Conservation (phyloP, 2,113 vertebrate species). For the Elaphurus davidianus region DNA sequence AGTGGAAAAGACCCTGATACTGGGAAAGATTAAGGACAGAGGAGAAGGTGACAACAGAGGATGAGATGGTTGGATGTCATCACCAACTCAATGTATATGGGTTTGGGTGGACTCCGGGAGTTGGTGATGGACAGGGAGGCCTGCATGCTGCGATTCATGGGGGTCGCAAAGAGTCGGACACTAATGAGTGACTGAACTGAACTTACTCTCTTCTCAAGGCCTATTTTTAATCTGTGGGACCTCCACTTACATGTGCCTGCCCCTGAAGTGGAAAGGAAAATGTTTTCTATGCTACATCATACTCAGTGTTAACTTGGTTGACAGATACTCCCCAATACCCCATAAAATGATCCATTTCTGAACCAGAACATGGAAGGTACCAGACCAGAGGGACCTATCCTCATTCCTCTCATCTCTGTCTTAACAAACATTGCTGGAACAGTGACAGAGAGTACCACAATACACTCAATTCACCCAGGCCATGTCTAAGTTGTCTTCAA, state of each 20-base stretch:
- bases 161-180: too few relatives aligned
- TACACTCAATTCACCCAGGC: neutral
- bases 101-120: too few relatives aligned
- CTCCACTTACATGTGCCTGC: neutral
- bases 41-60: too few relatives aligned
- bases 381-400: too few relatives aligned
- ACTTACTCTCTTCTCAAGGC: neutral
- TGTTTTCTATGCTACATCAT: neutral
- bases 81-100: too few relatives aligned
- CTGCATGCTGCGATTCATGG: too few relatives aligned
- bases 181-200: too few relatives aligned
- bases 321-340: neutral
- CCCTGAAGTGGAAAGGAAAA: neutral
- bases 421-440: neutral
- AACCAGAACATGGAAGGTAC: neutral
- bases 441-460: neutral
- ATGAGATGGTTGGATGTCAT: too few relatives aligned
- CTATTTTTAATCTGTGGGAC: neutral
- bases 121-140: too few relatives aligned
- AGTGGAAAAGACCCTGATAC: too few relatives aligned
- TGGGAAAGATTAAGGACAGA: too few relatives aligned
- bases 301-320: neutral
- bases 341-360: neutral
- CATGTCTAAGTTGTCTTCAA: neutral
- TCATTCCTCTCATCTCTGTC: neutral